A percentile compares a stretch with the other conserved stretches of the same genome.
Evolutionary conservation across 2,888 invertebrate species (phyloP).

Genomic region (Patella caerulea): DNA sequence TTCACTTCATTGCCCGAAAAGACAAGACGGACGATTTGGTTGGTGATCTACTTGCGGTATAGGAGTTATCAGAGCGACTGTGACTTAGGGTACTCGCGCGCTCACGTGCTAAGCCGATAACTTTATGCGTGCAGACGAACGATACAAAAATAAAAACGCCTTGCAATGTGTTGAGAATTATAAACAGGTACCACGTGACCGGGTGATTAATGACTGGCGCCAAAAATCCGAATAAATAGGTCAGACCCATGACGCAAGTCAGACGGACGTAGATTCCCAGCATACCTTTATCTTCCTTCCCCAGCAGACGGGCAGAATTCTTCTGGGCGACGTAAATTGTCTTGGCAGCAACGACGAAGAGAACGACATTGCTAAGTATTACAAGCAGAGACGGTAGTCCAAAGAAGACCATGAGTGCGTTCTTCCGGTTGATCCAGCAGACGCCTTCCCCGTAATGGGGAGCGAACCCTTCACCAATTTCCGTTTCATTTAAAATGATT

Average conservation of each 20-base stretch:
- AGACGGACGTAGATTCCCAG: constrained; percentile 56
- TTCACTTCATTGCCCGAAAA: neutral
- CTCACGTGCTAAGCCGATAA: constrained; percentile 40
- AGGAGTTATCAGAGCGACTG: constrained; percentile 17
- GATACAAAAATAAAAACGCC: constrained; percentile 75
- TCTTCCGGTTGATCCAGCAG: constrained; percentile 75
- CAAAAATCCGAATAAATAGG: constrained; percentile 72
- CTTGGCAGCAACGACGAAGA: constrained; percentile 75
- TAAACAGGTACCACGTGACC: constrained; percentile 72
- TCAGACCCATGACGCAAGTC: constrained; percentile 72
- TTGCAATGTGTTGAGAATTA: constrained; percentile 73
- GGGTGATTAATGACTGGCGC: constrained; percentile 65
- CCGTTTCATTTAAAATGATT: constrained; percentile 72
- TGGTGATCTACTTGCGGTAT: constrained; percentile 6
- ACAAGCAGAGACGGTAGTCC: constrained; percentile 74
- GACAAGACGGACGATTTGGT: constrained; percentile 16
- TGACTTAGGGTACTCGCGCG: constrained; percentile 22
- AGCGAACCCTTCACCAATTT: constrained; percentile 61
- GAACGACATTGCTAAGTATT: constrained; percentile 73
- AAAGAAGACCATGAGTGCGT: constrained; percentile 75
- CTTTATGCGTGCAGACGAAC: constrained; percentile 63
- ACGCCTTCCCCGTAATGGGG: constrained; percentile 73
- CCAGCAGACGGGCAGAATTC: constrained; percentile 13
- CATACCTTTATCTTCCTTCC: constrained; percentile 36
- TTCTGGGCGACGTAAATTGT: constrained; percentile 70